Evolutionary conservation across 2,888 invertebrate species (phyloP).

Genomic region (Neoaliturus tenellus): DNA sequence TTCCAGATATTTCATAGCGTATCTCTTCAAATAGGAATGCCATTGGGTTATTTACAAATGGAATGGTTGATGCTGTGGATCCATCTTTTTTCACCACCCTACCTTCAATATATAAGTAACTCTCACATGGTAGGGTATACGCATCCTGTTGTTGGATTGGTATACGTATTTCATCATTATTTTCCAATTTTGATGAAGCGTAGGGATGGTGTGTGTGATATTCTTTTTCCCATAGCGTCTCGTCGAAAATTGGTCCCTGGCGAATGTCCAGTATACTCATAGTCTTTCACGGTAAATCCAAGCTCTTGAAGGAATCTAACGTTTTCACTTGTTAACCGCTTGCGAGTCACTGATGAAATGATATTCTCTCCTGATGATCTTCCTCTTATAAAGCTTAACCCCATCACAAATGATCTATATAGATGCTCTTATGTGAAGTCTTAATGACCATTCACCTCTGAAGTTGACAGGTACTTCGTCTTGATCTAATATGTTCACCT

Average conservation of each 20-base stretch:
- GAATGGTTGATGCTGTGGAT: not conserved
- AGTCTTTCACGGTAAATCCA: not conserved
- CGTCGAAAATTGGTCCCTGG: slow-evolving; percentile 55
- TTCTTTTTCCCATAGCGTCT: slow-evolving; percentile 54
- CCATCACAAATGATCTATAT: not conserved
- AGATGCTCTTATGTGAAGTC: slow-evolving; percentile 17
- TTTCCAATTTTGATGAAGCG: slow-evolving; percentile 64
- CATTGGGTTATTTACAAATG: slow-evolving; percentile 52
- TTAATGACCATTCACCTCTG: not conserved
- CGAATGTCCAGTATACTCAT: slow-evolving; percentile 52
- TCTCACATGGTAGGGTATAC: slow-evolving; percentile 67
- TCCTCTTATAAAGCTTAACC: not conserved
- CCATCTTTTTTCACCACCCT: slow-evolving; percentile 43
- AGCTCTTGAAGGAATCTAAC: slow-evolving; percentile 9
- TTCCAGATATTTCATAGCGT: slow-evolving; percentile 54
- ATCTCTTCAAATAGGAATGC: slow-evolving; percentile 57
- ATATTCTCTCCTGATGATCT: not conserved
- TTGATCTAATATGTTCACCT: slow-evolving; percentile 35
- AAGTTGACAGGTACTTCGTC: slow-evolving; percentile 16
- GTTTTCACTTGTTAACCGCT: slow-evolving; percentile 29
- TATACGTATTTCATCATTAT: slow-evolving; percentile 70
- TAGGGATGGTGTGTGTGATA: slow-evolving; percentile 67
- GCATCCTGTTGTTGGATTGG: slow-evolving; percentile 68
- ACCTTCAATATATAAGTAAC: slow-evolving; percentile 63
- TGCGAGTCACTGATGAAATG: not conserved